Percentiles rank a stretch among this genome's conserved stretches.
Evolutionary conservation across 2,888 invertebrate genomes (phyloP).

Genomic region (Dasysyrphus tricinctus): DNA sequence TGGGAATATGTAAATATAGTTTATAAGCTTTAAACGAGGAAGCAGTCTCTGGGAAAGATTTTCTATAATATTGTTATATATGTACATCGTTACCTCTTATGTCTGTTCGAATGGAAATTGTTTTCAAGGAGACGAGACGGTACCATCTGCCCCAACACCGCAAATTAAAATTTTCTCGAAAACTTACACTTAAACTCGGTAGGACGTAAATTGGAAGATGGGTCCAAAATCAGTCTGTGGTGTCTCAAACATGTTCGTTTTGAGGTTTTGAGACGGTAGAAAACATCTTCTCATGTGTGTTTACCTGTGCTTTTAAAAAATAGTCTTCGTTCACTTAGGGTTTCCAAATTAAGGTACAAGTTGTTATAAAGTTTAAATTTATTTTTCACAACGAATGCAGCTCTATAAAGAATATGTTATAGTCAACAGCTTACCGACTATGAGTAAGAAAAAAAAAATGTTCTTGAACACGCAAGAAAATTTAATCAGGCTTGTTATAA

Average conservation of each 20-base stretch:
- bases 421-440: slow-evolving; percentile 57
- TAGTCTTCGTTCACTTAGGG: slow-evolving; percentile 44
- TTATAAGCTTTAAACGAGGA: slow-evolving; percentile 37
- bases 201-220: slow-evolving; percentile 22
- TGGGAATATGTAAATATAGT: slow-evolving; percentile 58
- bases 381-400: slow-evolving; percentile 23
- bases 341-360: slow-evolving; percentile 64
- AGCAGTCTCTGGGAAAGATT: background rate
- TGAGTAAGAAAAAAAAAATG: slow-evolving; percentile 23
- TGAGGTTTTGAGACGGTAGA: slow-evolving; percentile 45
- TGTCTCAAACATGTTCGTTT: slow-evolving; percentile 57
- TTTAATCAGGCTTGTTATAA: background rate
- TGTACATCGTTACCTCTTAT: slow-evolving; percentile 26
- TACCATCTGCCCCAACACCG: slow-evolving; percentile 62
- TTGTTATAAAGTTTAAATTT: slow-evolving; percentile 64
- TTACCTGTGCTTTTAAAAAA: slow-evolving; percentile 50
- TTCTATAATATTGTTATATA: slow-evolving; percentile 18
- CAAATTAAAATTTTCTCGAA: slow-evolving; percentile 70
- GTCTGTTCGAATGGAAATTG: slow-evolving; percentile 17
- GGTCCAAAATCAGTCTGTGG: slow-evolving; percentile 31
- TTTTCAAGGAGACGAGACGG: slow-evolving; percentile 35
- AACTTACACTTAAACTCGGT: slow-evolving; percentile 54
- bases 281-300: slow-evolving; percentile 51
- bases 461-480: background rate
- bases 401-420: slow-evolving; percentile 40